Conservation (phyloP, 2,797 vertebrate genomes). For the Sebastes nivosus region DNA sequence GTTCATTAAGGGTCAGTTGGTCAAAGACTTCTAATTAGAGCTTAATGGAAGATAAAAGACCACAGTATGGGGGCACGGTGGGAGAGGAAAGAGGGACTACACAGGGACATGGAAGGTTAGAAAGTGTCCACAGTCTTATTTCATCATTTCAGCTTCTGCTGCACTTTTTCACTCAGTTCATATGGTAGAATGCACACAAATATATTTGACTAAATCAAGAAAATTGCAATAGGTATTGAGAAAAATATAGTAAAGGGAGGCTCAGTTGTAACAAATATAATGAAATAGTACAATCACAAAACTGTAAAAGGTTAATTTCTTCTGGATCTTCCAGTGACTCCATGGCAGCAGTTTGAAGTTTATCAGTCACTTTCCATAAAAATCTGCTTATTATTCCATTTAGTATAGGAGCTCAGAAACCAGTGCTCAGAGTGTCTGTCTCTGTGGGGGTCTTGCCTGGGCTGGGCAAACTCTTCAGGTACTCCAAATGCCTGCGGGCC, state of each 20-base stretch:
- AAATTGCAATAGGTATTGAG: not conserved
- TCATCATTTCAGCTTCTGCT: conserved; percentile 18
- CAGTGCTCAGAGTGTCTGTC: conserved; percentile 82
- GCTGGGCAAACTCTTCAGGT: conserved; percentile 84
- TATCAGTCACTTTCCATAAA: conserved; percentile 5
- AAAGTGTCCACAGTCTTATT: conserved; percentile 13
- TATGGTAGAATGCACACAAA: not conserved
- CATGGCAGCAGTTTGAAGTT: conserved; percentile 16
- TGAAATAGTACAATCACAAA: conserved; percentile 16
- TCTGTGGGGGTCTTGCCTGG: conserved; percentile 71
- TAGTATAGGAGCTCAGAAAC: conserved; percentile 69
- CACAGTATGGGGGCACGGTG: not conserved
- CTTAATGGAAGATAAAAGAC: conserved; percentile 65
- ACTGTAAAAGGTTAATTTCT: conserved; percentile 13
- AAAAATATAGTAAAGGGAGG: not conserved
- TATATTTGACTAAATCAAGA: not conserved
- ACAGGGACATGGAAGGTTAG: conserved; percentile 10
- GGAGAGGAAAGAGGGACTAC: conserved; percentile 1
- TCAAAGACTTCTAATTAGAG: conserved; percentile 62
- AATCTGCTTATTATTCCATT: conserved; percentile 14
- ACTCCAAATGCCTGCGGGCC: conserved; percentile 80
- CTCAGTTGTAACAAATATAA: conserved; percentile 27
- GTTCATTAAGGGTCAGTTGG: conserved; percentile 57
- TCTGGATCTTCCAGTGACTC: not conserved
- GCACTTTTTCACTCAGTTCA: not conserved